phyloP scores from a whole-genome alignment of 1,140 invertebrate species.

The Chrysomallon squamiferum region DNA sequence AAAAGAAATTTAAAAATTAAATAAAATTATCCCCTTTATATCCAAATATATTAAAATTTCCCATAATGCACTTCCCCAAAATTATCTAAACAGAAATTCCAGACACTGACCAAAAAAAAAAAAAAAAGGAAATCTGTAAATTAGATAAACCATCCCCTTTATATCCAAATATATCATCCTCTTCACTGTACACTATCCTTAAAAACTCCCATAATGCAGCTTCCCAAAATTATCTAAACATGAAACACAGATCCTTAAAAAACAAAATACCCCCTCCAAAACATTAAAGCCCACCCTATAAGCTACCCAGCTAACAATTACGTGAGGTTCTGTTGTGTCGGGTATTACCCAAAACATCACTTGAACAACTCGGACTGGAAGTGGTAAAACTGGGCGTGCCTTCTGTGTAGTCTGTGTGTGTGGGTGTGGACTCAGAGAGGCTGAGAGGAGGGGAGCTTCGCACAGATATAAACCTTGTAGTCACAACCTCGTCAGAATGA shows the following conservation, averaged over 20 bases:
- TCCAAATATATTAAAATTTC: no score
- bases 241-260: not conserved
- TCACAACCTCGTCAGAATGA: conserved; percentile 16
- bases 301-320: not conserved
- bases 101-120: no score
- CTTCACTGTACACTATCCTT: not conserved
- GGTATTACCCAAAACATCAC: conserved; percentile 55
- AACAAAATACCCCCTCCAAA: not conserved
- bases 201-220: not conserved
- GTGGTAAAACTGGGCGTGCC: conserved; percentile 96
- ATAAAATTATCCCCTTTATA: no score
- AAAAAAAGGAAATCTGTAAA: no score
- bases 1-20: no score
- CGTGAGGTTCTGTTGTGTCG: not conserved
- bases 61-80: no score
- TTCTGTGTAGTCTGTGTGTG: conserved; percentile 83
- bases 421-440: conserved; percentile 89
- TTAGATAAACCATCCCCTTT: no score
- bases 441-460: conserved; percentile 85
- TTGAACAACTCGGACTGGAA: conserved; percentile 73
- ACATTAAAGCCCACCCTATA: not conserved
- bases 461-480: conserved; percentile 8
- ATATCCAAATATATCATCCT: not conserved
- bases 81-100: no score
- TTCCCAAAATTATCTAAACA: not conserved